These are phyloP conservation scores for Thaleichthys pacificus DNA, from an alignment of 2,797 vertebrate genomes.

Conservation along the genomic window DNA sequence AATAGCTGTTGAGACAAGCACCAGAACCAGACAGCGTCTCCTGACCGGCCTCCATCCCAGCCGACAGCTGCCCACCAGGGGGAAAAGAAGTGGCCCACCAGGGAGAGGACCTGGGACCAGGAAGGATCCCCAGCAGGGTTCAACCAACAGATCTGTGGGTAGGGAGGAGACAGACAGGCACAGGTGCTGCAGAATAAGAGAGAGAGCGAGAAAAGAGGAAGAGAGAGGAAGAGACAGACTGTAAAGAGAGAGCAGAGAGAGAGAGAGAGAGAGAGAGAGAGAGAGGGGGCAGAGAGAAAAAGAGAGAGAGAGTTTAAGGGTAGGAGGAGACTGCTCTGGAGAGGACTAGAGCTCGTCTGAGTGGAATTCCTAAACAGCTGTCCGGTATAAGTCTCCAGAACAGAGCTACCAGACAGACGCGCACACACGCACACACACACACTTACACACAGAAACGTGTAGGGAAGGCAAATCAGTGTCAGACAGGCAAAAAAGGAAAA, in stretches of 20 bases:
- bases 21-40: background rate
- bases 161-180: slow-evolving; percentile 58
- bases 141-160: slow-evolving; percentile 31
- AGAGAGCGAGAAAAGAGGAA: slow-evolving; percentile 12
- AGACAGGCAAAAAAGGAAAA: background rate
- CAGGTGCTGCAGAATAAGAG: slow-evolving; percentile 62
- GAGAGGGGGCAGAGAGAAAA: slow-evolving; percentile 19
- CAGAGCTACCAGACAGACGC: slow-evolving; percentile 51
- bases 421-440: slow-evolving; percentile 15
- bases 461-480: background rate
- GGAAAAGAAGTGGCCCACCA: slow-evolving; percentile 23
- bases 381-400: slow-evolving; percentile 73
- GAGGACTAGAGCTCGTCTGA: slow-evolving; percentile 59
- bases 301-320: slow-evolving; percentile 35
- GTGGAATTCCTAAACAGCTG: slow-evolving; percentile 80
- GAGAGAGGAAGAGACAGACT: slow-evolving; percentile 6
- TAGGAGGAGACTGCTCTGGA: slow-evolving; percentile 73
- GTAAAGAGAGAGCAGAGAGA: background rate
- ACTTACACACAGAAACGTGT: slow-evolving; percentile 26
- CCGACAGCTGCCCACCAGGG: slow-evolving; percentile 21
- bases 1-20: background rate
- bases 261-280: slow-evolving; percentile 17
- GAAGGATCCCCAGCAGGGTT: slow-evolving; percentile 39
- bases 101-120: slow-evolving; percentile 37
- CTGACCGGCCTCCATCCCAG: slow-evolving; percentile 7